Evolutionary conservation across 2,888 invertebrate genomes (phyloP), one percentile per base, ranked within the genome.

Genomic region (Epistrophe grossulariae): DNA sequence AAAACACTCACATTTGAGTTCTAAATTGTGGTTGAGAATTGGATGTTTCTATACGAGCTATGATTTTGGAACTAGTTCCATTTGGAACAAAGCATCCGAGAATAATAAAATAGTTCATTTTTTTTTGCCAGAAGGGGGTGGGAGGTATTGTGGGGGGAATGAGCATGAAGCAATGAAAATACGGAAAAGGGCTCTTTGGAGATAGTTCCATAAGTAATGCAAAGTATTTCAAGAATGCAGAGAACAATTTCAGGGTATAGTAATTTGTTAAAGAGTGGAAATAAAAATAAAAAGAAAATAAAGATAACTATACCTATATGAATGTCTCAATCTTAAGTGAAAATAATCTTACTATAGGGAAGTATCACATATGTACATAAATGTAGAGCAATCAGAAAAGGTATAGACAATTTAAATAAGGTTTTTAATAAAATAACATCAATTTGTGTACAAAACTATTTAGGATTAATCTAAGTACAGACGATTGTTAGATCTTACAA

Each of bases 81-180:
- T 38, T 24, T n/a, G n/a, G 64, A 45, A 52, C 52, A 57, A 43
- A 76, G 11, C 74, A 60, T 77, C 40, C 43, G 68, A 84, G 81
- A 77, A 81, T 84, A 84, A 80, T 81, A 77, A 84, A 84, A 77
- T 68, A 81, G 77, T 59, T 77, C 19, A 55, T 55, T 55, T 55
- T 55, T 55, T 31, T 24, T 48, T 52, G 15, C 9, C 0, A 4
- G 13, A 8, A 4, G 28, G 6, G 31, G 5, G 31, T 6, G 31
- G 31, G 31, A 5, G 9, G 35, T n/a, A n/a, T n/a, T n/a, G 35
- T 7, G 19, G n/a, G 9, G 6, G 10, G 15, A 38, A 52, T 28
- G 9, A 31, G 60, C 15, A 59, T 43, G 45, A 40, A 8, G 35
- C 38, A 68, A 45, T 66, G 71, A 48, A 43, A 64, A 31, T 45